A percentile compares a stretch with the other conserved stretches of the same genome.
Conservation (phyloP, 2,113 vertebrate species). For the Phaetusa simplex region DNA sequence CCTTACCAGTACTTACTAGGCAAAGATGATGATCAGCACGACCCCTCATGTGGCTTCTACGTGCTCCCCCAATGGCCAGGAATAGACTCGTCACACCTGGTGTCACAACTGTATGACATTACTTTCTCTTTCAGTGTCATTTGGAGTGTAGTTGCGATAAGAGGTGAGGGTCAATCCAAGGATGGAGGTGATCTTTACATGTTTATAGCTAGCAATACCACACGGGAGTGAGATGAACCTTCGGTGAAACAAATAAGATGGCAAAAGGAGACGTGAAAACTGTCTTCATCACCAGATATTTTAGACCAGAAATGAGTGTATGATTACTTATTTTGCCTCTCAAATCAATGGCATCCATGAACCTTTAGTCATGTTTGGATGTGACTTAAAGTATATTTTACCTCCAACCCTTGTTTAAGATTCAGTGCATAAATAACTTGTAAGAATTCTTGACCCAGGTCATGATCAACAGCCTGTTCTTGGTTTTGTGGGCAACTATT, state of each 20-base stretch:
- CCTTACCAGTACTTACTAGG: background rate
- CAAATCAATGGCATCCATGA: background rate
- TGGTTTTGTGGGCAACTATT: background rate
- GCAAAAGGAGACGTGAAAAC: background rate
- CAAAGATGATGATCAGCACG: background rate
- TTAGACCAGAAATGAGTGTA: background rate
- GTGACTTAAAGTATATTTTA: background rate
- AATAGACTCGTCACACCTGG: background rate
- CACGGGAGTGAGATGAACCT: background rate
- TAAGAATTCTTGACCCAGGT: background rate
- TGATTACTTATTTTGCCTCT: background rate
- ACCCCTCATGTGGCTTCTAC: background rate
- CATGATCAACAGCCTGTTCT: background rate
- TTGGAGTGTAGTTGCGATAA: background rate
- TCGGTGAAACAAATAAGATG: background rate
- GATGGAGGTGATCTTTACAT: background rate
- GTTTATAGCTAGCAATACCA: background rate
- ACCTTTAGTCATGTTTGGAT: background rate
- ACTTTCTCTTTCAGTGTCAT: background rate
- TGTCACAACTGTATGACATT: background rate
- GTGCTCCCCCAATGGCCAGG: background rate
- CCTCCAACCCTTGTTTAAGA: background rate
- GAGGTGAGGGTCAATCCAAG: background rate
- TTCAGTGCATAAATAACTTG: background rate
- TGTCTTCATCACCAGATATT: background rate